Evolutionary conservation across 2,113 vertebrate genomes (phyloP).

Genomic region (Odontesthes bonariensis): DNA sequence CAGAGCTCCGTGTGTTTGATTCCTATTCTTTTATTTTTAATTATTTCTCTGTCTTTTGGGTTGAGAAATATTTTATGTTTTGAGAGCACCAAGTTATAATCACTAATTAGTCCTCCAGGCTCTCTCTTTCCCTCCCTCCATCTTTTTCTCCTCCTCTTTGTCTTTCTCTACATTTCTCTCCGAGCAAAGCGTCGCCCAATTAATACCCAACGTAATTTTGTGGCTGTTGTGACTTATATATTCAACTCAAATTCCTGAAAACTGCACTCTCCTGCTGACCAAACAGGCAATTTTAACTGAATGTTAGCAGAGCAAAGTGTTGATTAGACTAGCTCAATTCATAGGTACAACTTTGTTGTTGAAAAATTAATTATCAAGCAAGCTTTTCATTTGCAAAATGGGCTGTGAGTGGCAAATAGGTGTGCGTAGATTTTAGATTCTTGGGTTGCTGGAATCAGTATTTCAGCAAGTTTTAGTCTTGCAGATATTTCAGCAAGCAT

Average conservation of each 20-base stretch:
- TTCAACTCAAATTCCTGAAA: conserved; percentile 38
- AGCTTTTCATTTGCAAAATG: conserved; percentile 46
- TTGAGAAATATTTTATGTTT: conserved; percentile 84
- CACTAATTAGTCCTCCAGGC: conserved; percentile 84
- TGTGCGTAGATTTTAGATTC: conserved; percentile 19
- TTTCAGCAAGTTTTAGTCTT: conserved; percentile 40
- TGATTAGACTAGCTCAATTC: conserved; percentile 43
- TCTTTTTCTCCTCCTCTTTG: conserved; percentile 51
- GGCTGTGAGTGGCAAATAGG: conserved; percentile 2
- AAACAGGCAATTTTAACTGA: conserved; percentile 16
- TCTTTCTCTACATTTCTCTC: conserved; percentile 61
- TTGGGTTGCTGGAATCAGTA: conserved; percentile 7
- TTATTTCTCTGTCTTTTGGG: conserved; percentile 78
- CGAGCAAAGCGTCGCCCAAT: conserved; percentile 72
- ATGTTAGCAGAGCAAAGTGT: conserved; percentile 50
- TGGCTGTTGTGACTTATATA: conserved; percentile 68
- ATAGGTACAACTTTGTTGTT: conserved; percentile 43
- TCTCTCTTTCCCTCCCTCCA: conserved; percentile 54
- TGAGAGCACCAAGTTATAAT: conserved; percentile 80
- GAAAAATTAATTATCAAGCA: conserved; percentile 49
- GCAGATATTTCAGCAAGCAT: conserved; percentile 38
- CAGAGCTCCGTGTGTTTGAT: conserved; percentile 73
- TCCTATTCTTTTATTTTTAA: conserved; percentile 81
- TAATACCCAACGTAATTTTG: conserved; percentile 70
- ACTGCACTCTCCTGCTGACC: conserved; percentile 43